phyloP scores from a whole-genome alignment of 2,797 vertebrate genomes.

The Cynodonichthys magdalenae region DNA sequence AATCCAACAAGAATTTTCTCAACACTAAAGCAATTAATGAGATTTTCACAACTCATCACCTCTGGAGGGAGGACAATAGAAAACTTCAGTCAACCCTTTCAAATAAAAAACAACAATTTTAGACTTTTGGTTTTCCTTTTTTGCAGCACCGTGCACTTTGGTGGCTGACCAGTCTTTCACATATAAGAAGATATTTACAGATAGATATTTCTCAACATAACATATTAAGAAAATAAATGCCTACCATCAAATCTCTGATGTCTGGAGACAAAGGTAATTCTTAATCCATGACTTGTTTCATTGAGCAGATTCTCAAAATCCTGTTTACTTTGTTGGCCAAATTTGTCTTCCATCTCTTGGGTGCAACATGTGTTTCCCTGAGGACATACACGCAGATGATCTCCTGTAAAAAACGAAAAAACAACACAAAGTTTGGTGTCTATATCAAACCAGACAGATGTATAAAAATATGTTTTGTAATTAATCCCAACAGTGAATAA shows the following conservation, averaged over 20 bases:
- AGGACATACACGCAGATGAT: conserved; percentile 90
- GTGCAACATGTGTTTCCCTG: conserved; percentile 95
- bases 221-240: conserved; percentile 42
- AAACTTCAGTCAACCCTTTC: conserved; percentile 39
- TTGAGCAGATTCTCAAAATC: conserved; percentile 94
- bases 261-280: conserved; percentile 91
- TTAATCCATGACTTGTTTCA: conserved; percentile 90
- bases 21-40: conserved; percentile 65
- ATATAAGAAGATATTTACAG: neutral
- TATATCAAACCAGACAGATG: conserved; percentile 1
- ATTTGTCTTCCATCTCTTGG: conserved; percentile 92
- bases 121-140: conserved; percentile 32
- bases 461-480: neutral
- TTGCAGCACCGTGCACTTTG: conserved; percentile 24
- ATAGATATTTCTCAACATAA: neutral
- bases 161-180: conserved; percentile 11
- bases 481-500: neutral
- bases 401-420: conserved; percentile 82
- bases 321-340: conserved; percentile 91
- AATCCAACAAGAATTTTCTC: conserved; percentile 65
- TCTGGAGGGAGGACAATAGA: conserved; percentile 37
- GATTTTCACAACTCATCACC: conserved; percentile 57
- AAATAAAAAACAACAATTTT: conserved; percentile 42
- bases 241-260: conserved; percentile 97
- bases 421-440: neutral